Evolutionary conservation across 2,888 invertebrate genomes (phyloP), one percentile per base, ranked within the genome.

Genomic region (Dorcus hopei): DNA sequence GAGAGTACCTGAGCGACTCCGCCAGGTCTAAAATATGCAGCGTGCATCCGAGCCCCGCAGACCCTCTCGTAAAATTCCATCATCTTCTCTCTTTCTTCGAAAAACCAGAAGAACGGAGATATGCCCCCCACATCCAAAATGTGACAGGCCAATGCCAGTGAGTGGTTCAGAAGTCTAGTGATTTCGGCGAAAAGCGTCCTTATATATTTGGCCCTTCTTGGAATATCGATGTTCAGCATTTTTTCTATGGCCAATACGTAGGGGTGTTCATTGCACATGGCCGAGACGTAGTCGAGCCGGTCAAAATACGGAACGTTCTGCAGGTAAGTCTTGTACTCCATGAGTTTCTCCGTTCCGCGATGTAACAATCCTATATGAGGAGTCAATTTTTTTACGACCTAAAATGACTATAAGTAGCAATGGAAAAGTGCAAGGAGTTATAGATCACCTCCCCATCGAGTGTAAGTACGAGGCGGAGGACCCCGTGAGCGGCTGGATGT

Each of bases 401-500:
- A 72, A 41, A 33, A 33, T 33, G 26, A 33, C 16, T 45, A 45
- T 11, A 19, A 23, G 26, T 33, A 33, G 26, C 26, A 72, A 70
- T 39, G 19, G 8, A 3, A 48, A 56, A 11, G 19, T n/a, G 9
- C 9, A 11, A 33, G 16, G 8, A 19, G 19, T 11, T 16, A 39
- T 9, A 52, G 26, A 16, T 57, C 65, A 85, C 84, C 77, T 95
- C 94, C 45, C 92, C 93, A 62, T 93, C 91, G 49, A 95, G 75
- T 70, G 91, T 87, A 19, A 93, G 76, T 7, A 95, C 86, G 50
- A 95, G 79, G 51, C 94, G 83, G 23, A 95, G 79, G 40, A 94
- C 94, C 6, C 95, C 95, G 73, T 95, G 95, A 42, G 95, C 95
- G 3, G 95, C 93, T 1, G 95, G 95, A 80, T 95, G 95, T 65